Evolutionary conservation across 2,113 vertebrate genomes (phyloP).

Genomic region (Picathartes gymnocephalus): DNA sequence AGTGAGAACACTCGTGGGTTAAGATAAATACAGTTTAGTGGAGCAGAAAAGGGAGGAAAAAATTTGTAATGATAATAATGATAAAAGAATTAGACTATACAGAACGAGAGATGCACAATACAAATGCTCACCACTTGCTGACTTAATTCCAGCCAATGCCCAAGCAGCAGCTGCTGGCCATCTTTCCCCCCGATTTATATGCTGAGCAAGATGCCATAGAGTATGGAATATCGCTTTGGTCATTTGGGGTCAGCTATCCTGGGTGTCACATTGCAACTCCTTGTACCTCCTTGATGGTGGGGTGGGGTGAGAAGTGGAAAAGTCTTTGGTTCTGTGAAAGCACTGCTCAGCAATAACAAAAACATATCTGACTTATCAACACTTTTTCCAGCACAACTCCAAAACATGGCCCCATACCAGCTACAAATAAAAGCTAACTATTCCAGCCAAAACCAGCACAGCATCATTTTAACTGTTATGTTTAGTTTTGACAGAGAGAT

Average conservation of each 20-base stretch:
- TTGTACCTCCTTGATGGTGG: background rate
- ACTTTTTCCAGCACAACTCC: background rate
- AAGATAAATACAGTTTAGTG: background rate
- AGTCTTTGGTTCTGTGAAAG: background rate
- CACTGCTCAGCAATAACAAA: background rate
- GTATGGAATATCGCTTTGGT: background rate
- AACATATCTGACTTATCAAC: background rate
- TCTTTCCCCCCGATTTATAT: background rate
- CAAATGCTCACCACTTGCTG: background rate
- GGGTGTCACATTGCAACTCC: background rate
- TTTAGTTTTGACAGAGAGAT: background rate
- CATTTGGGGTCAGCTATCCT: background rate
- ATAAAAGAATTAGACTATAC: background rate
- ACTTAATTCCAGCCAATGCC: background rate
- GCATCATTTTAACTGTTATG: background rate
- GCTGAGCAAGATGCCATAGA: background rate
- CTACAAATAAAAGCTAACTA: background rate
- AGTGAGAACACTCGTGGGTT: fast-evolving
- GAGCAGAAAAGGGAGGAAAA: background rate
- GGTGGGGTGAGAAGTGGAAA: background rate
- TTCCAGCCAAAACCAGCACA: background rate
- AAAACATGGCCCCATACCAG: background rate
- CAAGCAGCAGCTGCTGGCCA: background rate
- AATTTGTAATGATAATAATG: background rate
- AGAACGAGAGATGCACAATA: background rate